Base-by-base conservation (phyloP, 2,888 invertebrate genomes). In the Ochropacha duplaris region DNA sequence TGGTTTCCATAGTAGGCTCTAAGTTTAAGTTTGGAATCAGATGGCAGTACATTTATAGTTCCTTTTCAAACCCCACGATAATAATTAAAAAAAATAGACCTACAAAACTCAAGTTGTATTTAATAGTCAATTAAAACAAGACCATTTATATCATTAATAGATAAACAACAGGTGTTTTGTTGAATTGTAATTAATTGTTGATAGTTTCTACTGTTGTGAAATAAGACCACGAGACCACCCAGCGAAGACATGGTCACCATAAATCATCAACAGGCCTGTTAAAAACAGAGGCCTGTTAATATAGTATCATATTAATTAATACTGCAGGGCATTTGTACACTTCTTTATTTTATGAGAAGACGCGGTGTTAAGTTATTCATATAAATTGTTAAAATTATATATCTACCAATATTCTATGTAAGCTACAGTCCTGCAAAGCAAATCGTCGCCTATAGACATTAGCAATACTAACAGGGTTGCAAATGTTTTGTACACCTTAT, bases 141-240 rank as follows among this genome's bases (percentile, higher is more conserved):
- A 49, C 55, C 60, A 59, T 61, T 56, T 57, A 66, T 65, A 31
- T 31, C 31, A 14, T 14, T 31, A 31, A 31, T 52, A 52, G 52
- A 31, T 57, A 64, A 65, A 64, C 61, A 59, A 64, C 70, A 70
- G 66, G 66, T 70, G 68, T 56, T 57, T 65, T 54, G 62, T 62
- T 60, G 26, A 22, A 54, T 44, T 36, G n/a, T 51, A 56, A 56
- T 56, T 56, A 39, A 56, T 56, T 39, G 22, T 22, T 36, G 44
- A 39, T 19, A 44, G 50, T 52, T 52, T 52, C 52, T 31, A 52
- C 31, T 52, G 54, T 65, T 62, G 56, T 58, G 62, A 62, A 65
- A 62, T 55, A 49, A 54, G 62, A 65, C 57, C 60, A 59, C 60
- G 56, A 12, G 31, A 52, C 52, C 52, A 52, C 52, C 52, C 52